phyloP scores from a whole-genome alignment of 2,797 vertebrate species.

The Xenops minutus region DNA sequence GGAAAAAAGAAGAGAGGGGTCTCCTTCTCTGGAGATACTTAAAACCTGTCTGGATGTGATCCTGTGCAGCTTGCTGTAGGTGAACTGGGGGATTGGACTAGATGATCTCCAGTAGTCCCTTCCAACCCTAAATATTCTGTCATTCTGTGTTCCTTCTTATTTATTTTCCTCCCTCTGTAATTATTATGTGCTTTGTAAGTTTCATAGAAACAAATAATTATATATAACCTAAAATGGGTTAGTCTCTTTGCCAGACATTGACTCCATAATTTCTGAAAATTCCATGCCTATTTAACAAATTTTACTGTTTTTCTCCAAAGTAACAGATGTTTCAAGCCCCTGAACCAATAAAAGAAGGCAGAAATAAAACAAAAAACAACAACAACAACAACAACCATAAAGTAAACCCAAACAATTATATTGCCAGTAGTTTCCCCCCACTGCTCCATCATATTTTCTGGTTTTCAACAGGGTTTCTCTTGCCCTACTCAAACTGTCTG shows the following conservation, averaged over 20 bases:
- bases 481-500: neutral
- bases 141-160: neutral
- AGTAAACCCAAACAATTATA: neutral
- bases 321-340: neutral
- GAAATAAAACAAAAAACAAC: neutral
- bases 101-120: neutral
- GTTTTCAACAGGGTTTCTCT: neutral
- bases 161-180: neutral
- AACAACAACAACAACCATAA: too few relatives aligned
- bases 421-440: neutral
- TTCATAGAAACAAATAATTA: neutral
- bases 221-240: neutral
- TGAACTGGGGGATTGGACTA: neutral
- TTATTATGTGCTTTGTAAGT: neutral
- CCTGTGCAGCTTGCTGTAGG: neutral
- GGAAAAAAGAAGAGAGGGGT: neutral
- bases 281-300: neutral
- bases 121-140: neutral
- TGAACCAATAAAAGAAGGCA: neutral
- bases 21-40: neutral
- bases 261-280: neutral
- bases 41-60: neutral
- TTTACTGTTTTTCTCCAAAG: neutral
- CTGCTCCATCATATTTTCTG: neutral
- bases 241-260: neutral